Conservation (phyloP, 2,113 vertebrate genomes). For the Chionomys nivalis region DNA sequence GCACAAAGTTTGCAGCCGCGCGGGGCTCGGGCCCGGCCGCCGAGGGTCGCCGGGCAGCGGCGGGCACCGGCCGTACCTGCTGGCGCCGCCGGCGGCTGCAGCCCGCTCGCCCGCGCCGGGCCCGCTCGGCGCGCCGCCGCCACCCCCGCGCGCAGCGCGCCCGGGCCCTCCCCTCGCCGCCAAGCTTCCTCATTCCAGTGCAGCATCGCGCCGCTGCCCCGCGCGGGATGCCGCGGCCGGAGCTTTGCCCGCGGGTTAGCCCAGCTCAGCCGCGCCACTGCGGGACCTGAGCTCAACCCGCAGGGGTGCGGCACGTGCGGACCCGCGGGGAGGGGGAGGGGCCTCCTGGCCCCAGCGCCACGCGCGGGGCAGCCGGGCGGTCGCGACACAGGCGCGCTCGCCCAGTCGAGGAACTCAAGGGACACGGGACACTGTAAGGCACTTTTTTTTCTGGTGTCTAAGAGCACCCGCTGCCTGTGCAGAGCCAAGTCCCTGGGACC, state of each 20-base stretch:
- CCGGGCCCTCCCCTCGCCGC: constrained; percentile 92
- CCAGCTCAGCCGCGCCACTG: neutral
- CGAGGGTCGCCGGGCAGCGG: neutral
- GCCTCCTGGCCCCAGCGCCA: neutral
- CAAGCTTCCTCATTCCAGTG: constrained; percentile 95
- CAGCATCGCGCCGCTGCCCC: constrained; percentile 86
- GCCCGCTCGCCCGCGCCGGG: constrained; percentile 86
- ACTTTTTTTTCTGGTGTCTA: neutral
- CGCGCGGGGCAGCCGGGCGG: neutral
- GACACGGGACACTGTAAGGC: neutral
- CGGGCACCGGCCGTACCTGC: constrained; percentile 88
- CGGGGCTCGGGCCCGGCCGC: neutral
- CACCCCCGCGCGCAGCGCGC: constrained; percentile 86
- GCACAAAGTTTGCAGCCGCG: constrained; percentile 52
- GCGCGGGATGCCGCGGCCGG: neutral
- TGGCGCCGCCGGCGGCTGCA: constrained; percentile 90
- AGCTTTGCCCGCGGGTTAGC: neutral
- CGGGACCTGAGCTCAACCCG: constrained; percentile 31
- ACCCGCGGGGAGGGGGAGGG: neutral
- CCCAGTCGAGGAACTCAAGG: neutral
- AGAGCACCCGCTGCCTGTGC: neutral
- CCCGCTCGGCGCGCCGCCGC: constrained; percentile 92
- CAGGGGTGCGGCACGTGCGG: neutral
- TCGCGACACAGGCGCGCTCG: too few species aligned
- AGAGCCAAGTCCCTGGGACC: neutral